These are phyloP conservation scores for Cydia fagiglandana DNA, from an alignment of 1,140 invertebrate genomes.

Conservation along the genomic window DNA sequence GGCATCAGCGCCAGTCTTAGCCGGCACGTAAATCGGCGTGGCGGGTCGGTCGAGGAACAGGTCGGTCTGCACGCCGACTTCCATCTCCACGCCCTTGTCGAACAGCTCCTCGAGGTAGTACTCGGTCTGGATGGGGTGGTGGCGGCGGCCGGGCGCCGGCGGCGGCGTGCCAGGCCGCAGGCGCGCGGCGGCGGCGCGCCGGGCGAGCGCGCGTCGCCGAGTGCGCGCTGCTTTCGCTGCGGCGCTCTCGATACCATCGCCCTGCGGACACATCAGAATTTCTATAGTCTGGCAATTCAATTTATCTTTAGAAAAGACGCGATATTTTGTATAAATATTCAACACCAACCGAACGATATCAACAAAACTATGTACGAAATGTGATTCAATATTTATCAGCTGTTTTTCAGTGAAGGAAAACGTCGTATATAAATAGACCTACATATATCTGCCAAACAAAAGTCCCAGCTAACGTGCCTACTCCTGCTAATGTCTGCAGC, in stretches of 20 bases:
- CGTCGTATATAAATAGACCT: too few relatives aligned
- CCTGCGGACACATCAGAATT: constrained; percentile 56
- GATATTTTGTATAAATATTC: too few relatives aligned
- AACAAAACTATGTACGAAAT: too few relatives aligned
- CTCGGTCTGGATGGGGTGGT: constrained; percentile 93
- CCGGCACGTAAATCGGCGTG: constrained; percentile 86
- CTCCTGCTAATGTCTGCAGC: too few relatives aligned
- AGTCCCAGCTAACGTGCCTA: too few relatives aligned
- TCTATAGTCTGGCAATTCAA: too few relatives aligned
- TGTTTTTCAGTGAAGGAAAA: too few relatives aligned
- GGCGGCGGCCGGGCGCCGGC: constrained; percentile 87
- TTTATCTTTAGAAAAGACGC: too few relatives aligned
- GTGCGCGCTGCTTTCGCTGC: constrained; percentile 82
- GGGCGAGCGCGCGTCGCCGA: constrained; percentile 80
- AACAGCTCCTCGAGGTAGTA: constrained; percentile 90
- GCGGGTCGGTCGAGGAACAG: constrained; percentile 89
- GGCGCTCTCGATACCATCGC: constrained; percentile 80
- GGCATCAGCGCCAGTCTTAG: constrained; percentile 88
- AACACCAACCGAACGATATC: too few relatives aligned
- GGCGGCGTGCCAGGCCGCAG: constrained; percentile 85
- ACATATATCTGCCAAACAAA: too few relatives aligned
- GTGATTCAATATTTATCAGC: too few relatives aligned
- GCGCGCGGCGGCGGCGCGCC: constrained; percentile 81
- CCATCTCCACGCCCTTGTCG: constrained; percentile 85
- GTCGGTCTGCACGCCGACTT: constrained; percentile 91